A percentile compares a stretch with the other conserved stretches of the same genome.
These are phyloP conservation scores for Formica exsecta DNA, from an alignment of 1,140 invertebrate species.

Conservation along the genomic window DNA sequence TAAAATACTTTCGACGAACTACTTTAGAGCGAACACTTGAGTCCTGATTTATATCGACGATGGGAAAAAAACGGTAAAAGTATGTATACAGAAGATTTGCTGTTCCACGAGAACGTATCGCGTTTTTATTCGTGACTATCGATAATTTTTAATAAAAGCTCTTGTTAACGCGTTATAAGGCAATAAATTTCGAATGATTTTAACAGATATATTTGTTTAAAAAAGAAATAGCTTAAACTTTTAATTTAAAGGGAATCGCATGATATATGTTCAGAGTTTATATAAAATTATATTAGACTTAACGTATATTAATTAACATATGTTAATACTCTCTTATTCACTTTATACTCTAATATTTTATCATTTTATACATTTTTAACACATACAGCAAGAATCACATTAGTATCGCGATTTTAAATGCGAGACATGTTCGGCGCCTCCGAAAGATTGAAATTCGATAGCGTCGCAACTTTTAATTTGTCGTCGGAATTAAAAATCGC, in stretches of 20 bases:
- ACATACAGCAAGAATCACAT: neutral
- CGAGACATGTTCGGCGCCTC: neutral
- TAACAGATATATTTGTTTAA: no score
- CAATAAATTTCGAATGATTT: neutral
- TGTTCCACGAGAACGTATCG: no score
- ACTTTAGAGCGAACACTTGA: slow-evolving; percentile 25
- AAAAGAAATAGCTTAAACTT: no score
- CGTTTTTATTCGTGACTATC: neutral
- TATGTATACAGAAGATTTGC: neutral
- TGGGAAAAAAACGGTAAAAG: neutral
- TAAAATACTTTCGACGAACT: slow-evolving; percentile 1
- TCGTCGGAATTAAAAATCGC: slow-evolving; percentile 11
- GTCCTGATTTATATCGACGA: slow-evolving; percentile 21
- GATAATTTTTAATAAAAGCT: neutral
- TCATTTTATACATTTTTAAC: neutral
- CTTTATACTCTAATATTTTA: neutral
- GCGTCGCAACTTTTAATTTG: neutral
- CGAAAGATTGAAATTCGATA: neutral
- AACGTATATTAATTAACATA: no score
- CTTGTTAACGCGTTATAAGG: neutral
- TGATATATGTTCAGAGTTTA: neutral
- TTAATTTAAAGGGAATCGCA: neutral
- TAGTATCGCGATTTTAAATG: neutral
- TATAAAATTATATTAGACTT: neutral
- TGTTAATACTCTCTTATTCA: neutral